Base-by-base conservation (phyloP, 2,113 vertebrate genomes). In the Tachysurus fulvidraco region DNA sequence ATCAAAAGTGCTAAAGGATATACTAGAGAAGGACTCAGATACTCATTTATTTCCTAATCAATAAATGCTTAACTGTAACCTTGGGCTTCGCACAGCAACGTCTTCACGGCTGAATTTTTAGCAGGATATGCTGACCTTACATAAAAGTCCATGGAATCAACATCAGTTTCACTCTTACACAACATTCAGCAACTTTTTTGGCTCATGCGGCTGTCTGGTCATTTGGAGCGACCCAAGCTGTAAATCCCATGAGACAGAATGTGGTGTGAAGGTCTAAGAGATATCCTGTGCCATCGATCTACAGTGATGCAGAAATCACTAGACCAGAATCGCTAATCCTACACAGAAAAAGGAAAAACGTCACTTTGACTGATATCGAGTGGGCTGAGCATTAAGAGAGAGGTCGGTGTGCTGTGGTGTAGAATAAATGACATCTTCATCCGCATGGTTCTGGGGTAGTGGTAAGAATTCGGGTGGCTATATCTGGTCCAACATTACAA, bases 281-380 rank as follows among this genome's bases (percentile, higher is more conserved):
- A 73, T 57, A 81, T 73, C 52, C 25, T 21, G 60, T 25, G 50
- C 60, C 84, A 65, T 41, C 23, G 44, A 69, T 81, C 65, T 44
- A 60, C 17, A 13, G 74, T 25, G 76, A 81, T 81, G 52, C 44
- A 60, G 78, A 52, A 81, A 57, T 59, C 52, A 57, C 28, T 81
- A 57, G 54, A 84, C 7, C 54, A 74, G 67, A 84, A 84, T 84
- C 13, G 23, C 83, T 57, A 84, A 84, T 84, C 67, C 78, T 74
- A 57, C 65, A 74, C 19, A 73, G 50, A 55, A 25, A 57, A 84
- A 57, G 17, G 11, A 71, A 71, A 71, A 50, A 71, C 14, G 82
- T 83, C 82, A 55, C 4, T 71, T 41, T 80, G 78, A 80, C 54
- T 41, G 28, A 59, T 80, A 59, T 80, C 4, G 19, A 59, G 54